Percentiles rank a stretch among this genome's conserved stretches.
These are phyloP conservation scores for Anarrhichthys ocellatus DNA, from an alignment of 2,113 vertebrate genomes.

Conservation along the genomic window DNA sequence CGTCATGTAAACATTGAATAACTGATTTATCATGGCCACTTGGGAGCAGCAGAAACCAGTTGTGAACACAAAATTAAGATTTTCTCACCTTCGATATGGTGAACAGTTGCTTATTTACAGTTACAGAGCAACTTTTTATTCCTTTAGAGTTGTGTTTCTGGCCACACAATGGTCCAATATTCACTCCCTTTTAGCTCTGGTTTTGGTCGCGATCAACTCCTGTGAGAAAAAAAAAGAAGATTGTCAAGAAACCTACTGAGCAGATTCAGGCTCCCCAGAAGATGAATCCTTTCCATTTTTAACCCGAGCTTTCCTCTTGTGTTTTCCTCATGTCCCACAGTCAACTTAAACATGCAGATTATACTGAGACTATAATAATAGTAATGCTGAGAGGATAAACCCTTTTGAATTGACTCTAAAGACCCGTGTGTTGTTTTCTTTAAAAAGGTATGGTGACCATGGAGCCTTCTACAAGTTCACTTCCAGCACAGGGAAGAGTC, in stretches of 20 bases:
- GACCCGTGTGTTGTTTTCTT: neutral
- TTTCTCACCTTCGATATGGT: neutral
- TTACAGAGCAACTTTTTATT: no score
- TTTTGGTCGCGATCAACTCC: neutral
- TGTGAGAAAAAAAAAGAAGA: neutral
- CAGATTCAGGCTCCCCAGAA: neutral
- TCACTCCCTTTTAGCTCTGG: neutral
- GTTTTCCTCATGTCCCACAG: neutral
- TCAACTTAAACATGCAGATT: neutral
- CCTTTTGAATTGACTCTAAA: neutral
- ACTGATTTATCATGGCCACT: neutral
- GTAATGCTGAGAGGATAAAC: neutral
- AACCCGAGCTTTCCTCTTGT: neutral
- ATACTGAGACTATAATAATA: neutral
- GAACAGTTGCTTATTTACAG: neutral
- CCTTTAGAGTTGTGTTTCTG: neutral
- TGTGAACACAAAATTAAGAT: neutral
- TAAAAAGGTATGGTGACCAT: constrained; percentile 89
- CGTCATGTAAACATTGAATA: neutral
- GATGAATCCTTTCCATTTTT: neutral
- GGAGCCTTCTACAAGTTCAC: constrained; percentile 90
- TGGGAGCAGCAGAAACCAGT: neutral
- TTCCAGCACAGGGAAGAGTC: constrained; percentile 86
- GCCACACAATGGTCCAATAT: neutral
- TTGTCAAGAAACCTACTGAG: neutral